Conservation (phyloP, 2,888 invertebrate species). For the Drosophila subquinaria region DNA sequence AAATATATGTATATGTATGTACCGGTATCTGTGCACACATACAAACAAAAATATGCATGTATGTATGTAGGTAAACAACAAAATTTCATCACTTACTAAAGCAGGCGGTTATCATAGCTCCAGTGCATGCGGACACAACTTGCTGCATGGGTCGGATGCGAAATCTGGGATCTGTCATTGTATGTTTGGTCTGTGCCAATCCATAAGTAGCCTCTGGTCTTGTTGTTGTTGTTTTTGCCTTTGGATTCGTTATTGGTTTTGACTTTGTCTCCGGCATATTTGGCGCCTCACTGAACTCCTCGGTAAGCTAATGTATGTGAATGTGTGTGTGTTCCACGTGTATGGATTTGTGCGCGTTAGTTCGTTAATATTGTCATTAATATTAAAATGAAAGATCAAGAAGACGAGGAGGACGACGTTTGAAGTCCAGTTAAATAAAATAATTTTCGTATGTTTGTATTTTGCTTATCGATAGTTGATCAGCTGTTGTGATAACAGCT, state of each 20-base stretch:
- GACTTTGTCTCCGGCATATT: constrained; percentile 36
- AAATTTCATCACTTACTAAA: constrained; percentile 88
- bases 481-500: constrained; percentile 52
- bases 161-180: constrained; percentile 90
- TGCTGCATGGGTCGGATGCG: constrained; percentile 87
- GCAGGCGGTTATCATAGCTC: constrained; percentile 95
- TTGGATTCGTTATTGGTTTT: constrained; percentile 20
- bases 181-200: constrained; percentile 21
- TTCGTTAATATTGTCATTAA: constrained; percentile 25
- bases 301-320: constrained; percentile 35
- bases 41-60: neutral
- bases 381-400: neutral
- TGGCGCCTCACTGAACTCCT: constrained; percentile 30
- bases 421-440: constrained; percentile 22
- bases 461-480: constrained; percentile 39
- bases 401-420: constrained; percentile 9
- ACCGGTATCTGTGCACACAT: neutral
- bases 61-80: neutral
- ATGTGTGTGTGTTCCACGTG: constrained; percentile 7
- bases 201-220: constrained; percentile 7
- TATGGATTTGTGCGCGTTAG: constrained; percentile 6
- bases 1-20: neutral
- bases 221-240: neutral
- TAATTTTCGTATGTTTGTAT: constrained; percentile 21
- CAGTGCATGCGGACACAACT: constrained; percentile 87